Evolutionary conservation across 2,797 vertebrate genomes (phyloP).

Genomic region (Premnoplex brunnescens): DNA sequence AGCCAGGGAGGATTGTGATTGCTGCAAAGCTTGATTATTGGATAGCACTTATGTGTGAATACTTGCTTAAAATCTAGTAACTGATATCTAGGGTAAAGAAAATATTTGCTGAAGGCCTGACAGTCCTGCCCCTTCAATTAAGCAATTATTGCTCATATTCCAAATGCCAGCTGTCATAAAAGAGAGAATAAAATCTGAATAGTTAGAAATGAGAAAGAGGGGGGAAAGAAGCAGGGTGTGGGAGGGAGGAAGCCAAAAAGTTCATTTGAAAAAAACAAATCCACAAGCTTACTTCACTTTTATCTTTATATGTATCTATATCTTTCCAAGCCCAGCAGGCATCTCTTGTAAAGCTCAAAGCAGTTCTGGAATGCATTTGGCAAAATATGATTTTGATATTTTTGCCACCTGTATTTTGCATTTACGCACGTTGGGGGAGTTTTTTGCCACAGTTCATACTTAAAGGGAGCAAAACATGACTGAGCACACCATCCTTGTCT

Average conservation of each 20-base stretch:
- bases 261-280: neutral
- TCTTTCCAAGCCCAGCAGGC: neutral
- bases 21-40: neutral
- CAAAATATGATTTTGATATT: neutral
- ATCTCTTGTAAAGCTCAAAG: neutral
- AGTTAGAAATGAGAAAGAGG: neutral
- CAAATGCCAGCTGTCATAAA: neutral
- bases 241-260: neutral
- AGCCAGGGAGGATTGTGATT: neutral
- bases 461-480: neutral
- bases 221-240: neutral
- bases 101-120: neutral
- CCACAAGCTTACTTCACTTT: neutral
- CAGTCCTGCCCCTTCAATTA: neutral
- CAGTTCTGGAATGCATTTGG: neutral
- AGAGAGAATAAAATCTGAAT: neutral
- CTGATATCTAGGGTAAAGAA: neutral
- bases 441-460: neutral
- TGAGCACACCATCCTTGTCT: neutral
- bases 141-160: neutral
- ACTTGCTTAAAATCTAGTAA: neutral
- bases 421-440: fast-evolving
- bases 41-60: neutral
- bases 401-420: neutral
- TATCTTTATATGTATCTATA: neutral